phyloP scores from a whole-genome alignment of 1,140 invertebrate genomes.

The Dendroctonus ponderosae region DNA sequence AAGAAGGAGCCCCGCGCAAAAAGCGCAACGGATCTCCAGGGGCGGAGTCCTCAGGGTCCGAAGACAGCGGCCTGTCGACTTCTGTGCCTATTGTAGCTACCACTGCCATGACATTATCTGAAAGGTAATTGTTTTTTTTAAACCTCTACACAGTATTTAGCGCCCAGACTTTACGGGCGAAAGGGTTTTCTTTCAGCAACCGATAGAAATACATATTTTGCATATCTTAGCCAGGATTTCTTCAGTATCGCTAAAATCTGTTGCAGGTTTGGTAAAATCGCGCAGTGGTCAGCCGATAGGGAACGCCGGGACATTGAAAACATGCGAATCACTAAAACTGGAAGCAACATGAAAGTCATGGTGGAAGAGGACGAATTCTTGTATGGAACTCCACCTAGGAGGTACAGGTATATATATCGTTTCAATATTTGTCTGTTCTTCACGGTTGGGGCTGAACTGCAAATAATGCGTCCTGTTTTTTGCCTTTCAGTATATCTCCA shows the following conservation, averaged over 20 bases:
- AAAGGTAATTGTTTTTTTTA: constrained; percentile 52
- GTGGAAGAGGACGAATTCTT: constrained; percentile 62
- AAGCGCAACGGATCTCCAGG: constrained; percentile 42
- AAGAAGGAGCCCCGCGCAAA: constrained; percentile 43
- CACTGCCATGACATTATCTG: constrained; percentile 67
- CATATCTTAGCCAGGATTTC: background rate
- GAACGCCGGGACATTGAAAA: constrained; percentile 74
- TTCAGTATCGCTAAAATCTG: background rate
- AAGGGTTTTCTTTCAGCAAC: no score
- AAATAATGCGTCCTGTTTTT: background rate
- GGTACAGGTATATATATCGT: constrained; percentile 49
- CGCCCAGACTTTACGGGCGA: background rate
- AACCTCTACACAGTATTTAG: background rate
- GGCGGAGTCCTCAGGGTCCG: constrained; percentile 51
- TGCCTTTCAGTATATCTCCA: constrained; percentile 58
- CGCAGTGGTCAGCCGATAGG: constrained; percentile 79
- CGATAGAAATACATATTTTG: no score
- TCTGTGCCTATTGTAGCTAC: constrained; percentile 49
- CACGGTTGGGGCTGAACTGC: background rate
- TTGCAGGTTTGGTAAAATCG: constrained; percentile 77
- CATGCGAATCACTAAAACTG: constrained; percentile 78
- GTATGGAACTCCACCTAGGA: constrained; percentile 51
- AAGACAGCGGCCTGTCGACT: constrained; percentile 48
- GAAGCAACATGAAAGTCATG: constrained; percentile 71
- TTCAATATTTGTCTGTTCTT: background rate